These are phyloP conservation scores for Onthophagus sagittarius DNA, from an alignment of 2,888 invertebrate species.

Conservation along the genomic window DNA sequence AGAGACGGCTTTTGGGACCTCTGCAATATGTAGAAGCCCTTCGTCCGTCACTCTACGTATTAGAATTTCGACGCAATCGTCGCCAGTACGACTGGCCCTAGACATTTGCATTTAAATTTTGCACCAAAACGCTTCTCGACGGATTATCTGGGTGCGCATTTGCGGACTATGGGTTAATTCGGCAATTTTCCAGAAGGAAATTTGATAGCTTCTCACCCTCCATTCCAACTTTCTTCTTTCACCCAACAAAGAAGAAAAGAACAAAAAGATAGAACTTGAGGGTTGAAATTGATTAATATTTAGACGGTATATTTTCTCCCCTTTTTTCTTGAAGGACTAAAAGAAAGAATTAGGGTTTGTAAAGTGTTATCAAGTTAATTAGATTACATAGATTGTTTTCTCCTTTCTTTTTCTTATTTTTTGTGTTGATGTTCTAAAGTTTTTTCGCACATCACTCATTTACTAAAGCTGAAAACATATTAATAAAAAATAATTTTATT, in stretches of 20 bases:
- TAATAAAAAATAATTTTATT: too few species aligned
- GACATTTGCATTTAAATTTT: neutral
- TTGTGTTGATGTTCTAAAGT: too few species aligned
- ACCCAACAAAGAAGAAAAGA: neutral
- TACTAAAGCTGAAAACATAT: too few species aligned
- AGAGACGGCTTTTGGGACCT: slow-evolving; percentile 13
- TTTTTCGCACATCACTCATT: too few species aligned
- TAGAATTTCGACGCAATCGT: neutral
- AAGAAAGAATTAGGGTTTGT: neutral
- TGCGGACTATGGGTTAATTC: neutral
- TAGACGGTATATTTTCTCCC: neutral
- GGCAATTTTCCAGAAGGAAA: neutral
- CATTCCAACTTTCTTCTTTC: neutral
- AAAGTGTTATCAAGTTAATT: neutral
- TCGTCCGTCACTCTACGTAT: neutral
- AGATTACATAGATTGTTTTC: neutral
- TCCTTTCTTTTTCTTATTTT: neutral
- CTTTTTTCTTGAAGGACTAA: neutral
- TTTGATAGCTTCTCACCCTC: neutral
- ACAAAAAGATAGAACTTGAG: neutral
- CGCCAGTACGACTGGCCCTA: neutral
- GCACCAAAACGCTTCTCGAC: neutral
- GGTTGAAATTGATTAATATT: neutral
- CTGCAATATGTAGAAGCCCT: slow-evolving; percentile 1
- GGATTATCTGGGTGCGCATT: neutral